Evolutionary conservation across 37 sponge, comb jelly and placozoan species (phyloP).

Genomic region (Crambe crambe): DNA sequence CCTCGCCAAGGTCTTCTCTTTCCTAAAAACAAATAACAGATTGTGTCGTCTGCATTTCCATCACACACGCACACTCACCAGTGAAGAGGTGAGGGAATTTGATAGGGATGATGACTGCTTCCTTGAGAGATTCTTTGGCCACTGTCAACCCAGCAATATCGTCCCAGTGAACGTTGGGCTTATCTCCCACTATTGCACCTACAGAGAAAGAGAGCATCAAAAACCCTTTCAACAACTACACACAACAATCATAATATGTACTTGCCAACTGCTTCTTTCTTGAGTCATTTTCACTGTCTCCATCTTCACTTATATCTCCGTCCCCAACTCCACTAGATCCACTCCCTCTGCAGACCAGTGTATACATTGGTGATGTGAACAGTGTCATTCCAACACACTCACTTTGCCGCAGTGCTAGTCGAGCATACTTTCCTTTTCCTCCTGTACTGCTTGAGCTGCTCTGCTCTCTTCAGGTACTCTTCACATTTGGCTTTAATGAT

Average conservation of each 20-base stretch:
- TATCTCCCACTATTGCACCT: slow-evolving; percentile 98
- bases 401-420: slow-evolving; percentile 5
- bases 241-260: neutral
- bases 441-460: slow-evolving; percentile 87
- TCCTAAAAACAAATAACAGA: slow-evolving; percentile 55
- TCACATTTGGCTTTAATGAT: slow-evolving; percentile 70
- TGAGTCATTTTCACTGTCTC: slow-evolving; percentile 82
- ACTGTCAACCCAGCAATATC: slow-evolving; percentile 94
- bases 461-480: slow-evolving; percentile 93
- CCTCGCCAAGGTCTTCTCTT: slow-evolving; percentile 98
- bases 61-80: slow-evolving; percentile 41
- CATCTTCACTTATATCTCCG: slow-evolving; percentile 60
- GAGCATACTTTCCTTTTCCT: slow-evolving; percentile 39
- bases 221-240: neutral
- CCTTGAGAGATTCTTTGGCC: slow-evolving; percentile 98
- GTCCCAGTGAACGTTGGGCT: slow-evolving; percentile 96
- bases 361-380: too few species aligned
- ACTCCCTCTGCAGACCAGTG: slow-evolving; percentile 3
- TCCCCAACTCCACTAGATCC: slow-evolving; percentile 27
- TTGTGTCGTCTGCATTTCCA: too few species aligned
- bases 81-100: slow-evolving; percentile 96
- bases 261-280: slow-evolving; percentile 73
- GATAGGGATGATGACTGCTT: slow-evolving; percentile 97
- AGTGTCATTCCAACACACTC: too few species aligned
- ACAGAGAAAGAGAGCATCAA: neutral